A percentile compares a stretch with the other conserved stretches of the same genome.
Conservation (phyloP, 2,797 vertebrate species). For the Karalla daura region DNA sequence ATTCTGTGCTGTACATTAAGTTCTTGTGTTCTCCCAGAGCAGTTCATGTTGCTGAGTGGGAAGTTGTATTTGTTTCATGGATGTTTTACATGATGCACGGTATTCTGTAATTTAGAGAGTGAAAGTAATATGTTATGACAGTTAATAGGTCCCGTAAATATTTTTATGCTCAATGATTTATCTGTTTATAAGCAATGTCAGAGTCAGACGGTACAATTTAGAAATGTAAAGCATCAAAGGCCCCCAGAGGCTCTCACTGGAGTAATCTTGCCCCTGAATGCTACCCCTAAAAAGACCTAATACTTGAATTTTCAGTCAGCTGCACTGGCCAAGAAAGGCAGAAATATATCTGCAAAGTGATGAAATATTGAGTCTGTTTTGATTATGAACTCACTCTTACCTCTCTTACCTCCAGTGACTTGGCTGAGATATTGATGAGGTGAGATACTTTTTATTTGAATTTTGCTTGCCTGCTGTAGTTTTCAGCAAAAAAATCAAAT, state of each 20-base stretch:
- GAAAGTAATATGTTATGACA: slow-evolving; percentile 44
- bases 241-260: slow-evolving; percentile 51
- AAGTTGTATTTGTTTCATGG: slow-evolving; percentile 22
- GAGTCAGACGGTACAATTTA: slow-evolving; percentile 22
- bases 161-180: slow-evolving; percentile 57
- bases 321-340: slow-evolving; percentile 42
- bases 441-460: slow-evolving; percentile 43
- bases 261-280: slow-evolving; percentile 47
- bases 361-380: slow-evolving; percentile 73
- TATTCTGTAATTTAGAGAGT: slow-evolving; percentile 13
- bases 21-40: no score
- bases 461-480: slow-evolving; percentile 43
- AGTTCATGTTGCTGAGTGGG: slow-evolving; percentile 8
- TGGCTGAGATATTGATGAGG: slow-evolving; percentile 63
- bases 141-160: slow-evolving; percentile 34
- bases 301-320: slow-evolving; percentile 55
- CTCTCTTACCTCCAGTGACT: slow-evolving; percentile 59
- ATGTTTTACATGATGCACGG: slow-evolving; percentile 22
- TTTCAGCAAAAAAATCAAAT: slow-evolving; percentile 46
- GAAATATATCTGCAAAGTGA: slow-evolving; percentile 59
- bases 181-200: slow-evolving; percentile 32
- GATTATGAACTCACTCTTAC: slow-evolving; percentile 66
- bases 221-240: slow-evolving; percentile 53
- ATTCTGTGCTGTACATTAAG: neutral
- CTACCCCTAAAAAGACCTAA: slow-evolving; percentile 33